Base-by-base conservation (phyloP, 1,140 invertebrate genomes). In the Frieseomelitta varia region DNA sequence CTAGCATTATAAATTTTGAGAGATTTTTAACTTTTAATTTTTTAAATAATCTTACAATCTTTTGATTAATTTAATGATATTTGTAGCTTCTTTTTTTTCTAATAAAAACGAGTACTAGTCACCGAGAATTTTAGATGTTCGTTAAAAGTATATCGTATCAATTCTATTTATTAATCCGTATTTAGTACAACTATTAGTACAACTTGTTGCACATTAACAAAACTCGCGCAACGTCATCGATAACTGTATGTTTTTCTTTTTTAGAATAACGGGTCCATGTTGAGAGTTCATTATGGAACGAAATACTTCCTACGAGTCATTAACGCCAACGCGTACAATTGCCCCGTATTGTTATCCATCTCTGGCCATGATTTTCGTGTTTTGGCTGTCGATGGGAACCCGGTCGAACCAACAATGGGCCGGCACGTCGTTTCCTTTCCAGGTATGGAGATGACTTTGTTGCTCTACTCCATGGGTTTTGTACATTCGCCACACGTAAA, bases 321-420 rank as follows among this genome's bases (percentile, higher is more conserved):
- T 61, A 93, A 93, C 72, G 91, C 90, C 56, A 91, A 88, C 58
- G 90, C 85, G 58, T 87, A 91, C 79, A 87, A 92, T 71, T 96
- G 96, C 86, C 95, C 96, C n/a, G 91, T 96, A 68, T 87, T 93
- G 81, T 81, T 96, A 47, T 95, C 95, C 17, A 89, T 96, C 63
- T 95, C 96, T 85, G 89, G 93, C 34, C 96, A 96, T 83, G 91
- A 88, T 6, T 72, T 96, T 53, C 91, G 90, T 51, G 90, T 96
- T 4, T 93, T 96, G 53, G 93, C 95, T 4, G 92, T 94, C 17
- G 96, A 96, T 88, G 95, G 95, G 47, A 92, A 93, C 68, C 92
- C 95, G 17, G 94, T 97, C 12, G 93, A 96, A 87, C 95, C 96
- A 19, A 91, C 92, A 30, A 77, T 89, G 0, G 90, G 92, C 39